These are phyloP conservation scores for Creontiades dilutus DNA, from an alignment of 2,888 invertebrate species.

Conservation along the genomic window DNA sequence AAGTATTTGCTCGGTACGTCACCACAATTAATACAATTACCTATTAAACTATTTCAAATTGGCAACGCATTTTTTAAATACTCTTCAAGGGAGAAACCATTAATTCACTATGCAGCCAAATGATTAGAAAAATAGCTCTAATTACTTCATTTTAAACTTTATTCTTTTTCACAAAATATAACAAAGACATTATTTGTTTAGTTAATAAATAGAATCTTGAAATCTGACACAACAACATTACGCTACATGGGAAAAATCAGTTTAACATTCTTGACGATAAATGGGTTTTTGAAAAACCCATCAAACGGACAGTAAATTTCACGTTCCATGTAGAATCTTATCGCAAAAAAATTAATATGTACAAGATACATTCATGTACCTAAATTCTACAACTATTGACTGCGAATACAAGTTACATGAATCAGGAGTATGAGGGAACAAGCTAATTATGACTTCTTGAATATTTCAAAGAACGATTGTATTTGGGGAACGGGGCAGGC, in stretches of 20 bases:
- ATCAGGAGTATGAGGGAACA: neutral
- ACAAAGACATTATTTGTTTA: conserved; percentile 47
- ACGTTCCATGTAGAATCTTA: neutral
- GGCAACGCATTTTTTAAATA: conserved; percentile 60
- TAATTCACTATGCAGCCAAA: conserved; percentile 38
- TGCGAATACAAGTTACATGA: conserved; percentile 15
- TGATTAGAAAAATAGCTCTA: conserved; percentile 67
- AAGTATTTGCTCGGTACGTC: neutral
- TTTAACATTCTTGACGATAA: neutral
- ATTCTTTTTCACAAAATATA: conserved; percentile 63
- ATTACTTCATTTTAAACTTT: conserved; percentile 55
- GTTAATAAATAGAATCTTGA: conserved; percentile 70
- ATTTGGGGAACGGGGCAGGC: neutral
- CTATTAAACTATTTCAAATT: conserved; percentile 34
- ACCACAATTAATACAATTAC: neutral
- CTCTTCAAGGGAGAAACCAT: conserved; percentile 15
- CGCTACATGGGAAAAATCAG: conserved; percentile 18
- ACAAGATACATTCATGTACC: conserved; percentile 5
- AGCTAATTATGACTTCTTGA: neutral
- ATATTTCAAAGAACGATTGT: neutral
- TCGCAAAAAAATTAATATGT: neutral
- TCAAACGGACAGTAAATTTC: neutral
- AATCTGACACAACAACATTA: conserved; percentile 62
- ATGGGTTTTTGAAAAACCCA: conserved; percentile 2
- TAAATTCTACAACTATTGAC: conserved; percentile 8